Conservation (phyloP, 2,888 invertebrate genomes). For the Kryphioiulus occultus region DNA sequence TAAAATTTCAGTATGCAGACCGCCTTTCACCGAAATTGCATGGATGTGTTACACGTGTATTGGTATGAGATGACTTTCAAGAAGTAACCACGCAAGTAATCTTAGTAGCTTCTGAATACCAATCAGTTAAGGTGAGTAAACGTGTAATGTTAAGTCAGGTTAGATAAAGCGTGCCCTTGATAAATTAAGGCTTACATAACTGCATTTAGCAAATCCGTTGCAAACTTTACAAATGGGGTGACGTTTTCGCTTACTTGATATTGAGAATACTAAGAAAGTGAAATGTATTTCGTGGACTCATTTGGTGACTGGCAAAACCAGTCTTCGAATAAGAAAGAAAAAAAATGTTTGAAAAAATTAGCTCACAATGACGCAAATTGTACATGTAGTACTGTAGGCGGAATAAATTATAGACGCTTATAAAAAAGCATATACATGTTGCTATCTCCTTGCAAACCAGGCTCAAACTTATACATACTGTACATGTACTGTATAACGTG, state of each 20-base stretch:
- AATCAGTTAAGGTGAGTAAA: conserved; percentile 19
- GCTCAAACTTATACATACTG: no score
- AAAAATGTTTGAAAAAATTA: neutral
- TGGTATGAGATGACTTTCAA: neutral
- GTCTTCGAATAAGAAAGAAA: no score
- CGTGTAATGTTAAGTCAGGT: neutral
- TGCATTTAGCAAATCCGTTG: neutral
- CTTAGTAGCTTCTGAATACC: neutral
- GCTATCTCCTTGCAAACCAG: no score
- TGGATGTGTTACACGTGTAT: neutral
- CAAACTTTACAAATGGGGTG: neutral
- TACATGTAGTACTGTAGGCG: neutral
- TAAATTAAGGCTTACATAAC: conserved; percentile 14
- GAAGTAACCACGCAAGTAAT: neutral
- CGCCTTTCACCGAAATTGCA: neutral
- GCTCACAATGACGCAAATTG: neutral
- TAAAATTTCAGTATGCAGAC: no score
- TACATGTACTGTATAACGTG: no score
- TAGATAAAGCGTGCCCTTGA: neutral
- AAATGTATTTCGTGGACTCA: no score
- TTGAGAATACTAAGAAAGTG: no score
- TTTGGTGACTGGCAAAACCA: neutral
- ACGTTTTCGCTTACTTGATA: no score
- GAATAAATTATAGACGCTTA: no score
- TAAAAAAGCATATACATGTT: no score